Percentiles rank a stretch among this genome's conserved stretches.
Conservation (phyloP, 2,888 invertebrate species). For the Clunio marinus region DNA sequence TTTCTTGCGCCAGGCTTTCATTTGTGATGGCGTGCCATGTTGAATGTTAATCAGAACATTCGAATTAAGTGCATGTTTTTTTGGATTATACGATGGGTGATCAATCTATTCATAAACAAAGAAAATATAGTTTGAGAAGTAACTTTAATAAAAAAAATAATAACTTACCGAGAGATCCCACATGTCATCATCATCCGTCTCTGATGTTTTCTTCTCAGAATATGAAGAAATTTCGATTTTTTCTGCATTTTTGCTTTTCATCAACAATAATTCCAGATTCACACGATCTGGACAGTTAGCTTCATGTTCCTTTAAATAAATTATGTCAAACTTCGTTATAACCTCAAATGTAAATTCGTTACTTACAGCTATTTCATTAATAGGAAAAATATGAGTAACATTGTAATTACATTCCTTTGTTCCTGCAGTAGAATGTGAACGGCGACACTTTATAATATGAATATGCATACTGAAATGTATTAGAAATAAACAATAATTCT, state of each 20-base stretch:
- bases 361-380: neutral
- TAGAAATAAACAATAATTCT: neutral
- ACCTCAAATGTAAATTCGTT: neutral
- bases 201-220: no score
- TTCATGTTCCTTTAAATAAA: neutral
- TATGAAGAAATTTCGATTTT: no score
- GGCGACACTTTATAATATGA: neutral
- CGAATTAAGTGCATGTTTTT: neutral
- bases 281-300: neutral
- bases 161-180: no score
- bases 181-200: neutral
- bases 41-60: neutral
- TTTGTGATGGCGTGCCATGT: neutral
- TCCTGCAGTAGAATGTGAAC: neutral
- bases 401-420: neutral
- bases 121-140: neutral
- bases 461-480: neutral
- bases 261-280: neutral
- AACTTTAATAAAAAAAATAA: no score
- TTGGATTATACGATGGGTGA: neutral
- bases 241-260: neutral
- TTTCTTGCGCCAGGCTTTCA: neutral
- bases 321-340: neutral
- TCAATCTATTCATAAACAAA: neutral
- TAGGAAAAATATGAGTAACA: neutral